Evolutionary conservation across 1,140 invertebrate genomes (phyloP).

Genomic region (Vanessa tameamea): DNA sequence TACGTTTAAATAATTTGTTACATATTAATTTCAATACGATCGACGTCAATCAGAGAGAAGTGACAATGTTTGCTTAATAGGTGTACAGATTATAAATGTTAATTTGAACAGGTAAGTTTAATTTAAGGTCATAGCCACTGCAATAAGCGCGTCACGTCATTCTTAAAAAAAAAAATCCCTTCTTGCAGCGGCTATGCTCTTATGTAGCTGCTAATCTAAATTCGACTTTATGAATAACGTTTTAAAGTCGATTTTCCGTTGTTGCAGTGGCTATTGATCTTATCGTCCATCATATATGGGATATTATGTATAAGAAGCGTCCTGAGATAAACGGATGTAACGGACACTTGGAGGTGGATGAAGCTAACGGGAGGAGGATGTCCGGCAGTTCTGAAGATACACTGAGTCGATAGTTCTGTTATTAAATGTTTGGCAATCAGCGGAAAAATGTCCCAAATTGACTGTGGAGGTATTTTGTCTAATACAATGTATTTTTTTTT

Average conservation of each 20-base stretch:
- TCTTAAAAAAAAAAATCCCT: slow-evolving; percentile 27
- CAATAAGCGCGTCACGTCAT: slow-evolving; percentile 53
- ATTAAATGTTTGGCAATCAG: too few species aligned
- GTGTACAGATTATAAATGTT: slow-evolving; percentile 5
- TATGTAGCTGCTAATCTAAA: slow-evolving; percentile 61
- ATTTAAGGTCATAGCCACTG: slow-evolving; percentile 75
- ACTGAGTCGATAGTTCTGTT: slow-evolving; percentile 68
- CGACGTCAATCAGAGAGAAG: background rate
- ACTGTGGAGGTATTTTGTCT: slow-evolving; percentile 4
- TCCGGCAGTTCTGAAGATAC: slow-evolving; percentile 76
- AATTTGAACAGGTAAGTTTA: slow-evolving; percentile 53
- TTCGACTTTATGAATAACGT: slow-evolving; percentile 40
- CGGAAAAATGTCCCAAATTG: background rate
- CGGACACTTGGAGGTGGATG: slow-evolving; percentile 80
- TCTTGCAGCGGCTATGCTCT: slow-evolving; percentile 78
- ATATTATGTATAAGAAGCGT: slow-evolving; percentile 89
- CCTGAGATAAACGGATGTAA: slow-evolving; percentile 67
- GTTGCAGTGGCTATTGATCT: slow-evolving; percentile 99
- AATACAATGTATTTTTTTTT: background rate
- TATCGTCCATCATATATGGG: slow-evolving; percentile 99
- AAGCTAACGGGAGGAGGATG: slow-evolving; percentile 54
- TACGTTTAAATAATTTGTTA: too few species aligned
- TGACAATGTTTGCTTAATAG: background rate
- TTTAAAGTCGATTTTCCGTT: slow-evolving; percentile 74
- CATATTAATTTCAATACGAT: too few species aligned